Conservation (phyloP, 2,113 vertebrate species). For the Cygnus atratus region DNA sequence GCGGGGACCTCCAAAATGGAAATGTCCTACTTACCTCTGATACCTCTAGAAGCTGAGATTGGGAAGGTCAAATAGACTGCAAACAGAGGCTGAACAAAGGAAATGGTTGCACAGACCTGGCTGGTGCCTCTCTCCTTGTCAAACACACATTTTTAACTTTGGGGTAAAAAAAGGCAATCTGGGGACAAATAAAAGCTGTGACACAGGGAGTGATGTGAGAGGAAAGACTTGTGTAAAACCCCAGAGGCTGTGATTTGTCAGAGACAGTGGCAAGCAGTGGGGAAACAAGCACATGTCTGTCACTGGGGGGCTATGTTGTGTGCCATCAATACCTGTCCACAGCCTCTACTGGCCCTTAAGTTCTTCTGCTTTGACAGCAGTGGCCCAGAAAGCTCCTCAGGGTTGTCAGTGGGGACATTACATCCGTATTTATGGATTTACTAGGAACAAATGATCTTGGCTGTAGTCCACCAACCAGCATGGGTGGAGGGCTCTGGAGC, state of each 20-base stretch:
- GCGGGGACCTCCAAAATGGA: rapidly evolving
- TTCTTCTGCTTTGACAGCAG: neutral
- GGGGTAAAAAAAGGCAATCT: neutral
- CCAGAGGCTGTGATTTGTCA: neutral
- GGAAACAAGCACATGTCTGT: neutral
- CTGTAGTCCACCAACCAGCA: neutral
- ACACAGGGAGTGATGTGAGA: neutral
- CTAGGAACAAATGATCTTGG: neutral
- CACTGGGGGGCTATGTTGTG: neutral
- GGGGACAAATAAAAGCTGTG: neutral
- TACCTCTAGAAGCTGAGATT: neutral
- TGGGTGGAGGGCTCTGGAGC: neutral
- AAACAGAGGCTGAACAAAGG: neutral
- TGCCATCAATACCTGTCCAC: neutral
- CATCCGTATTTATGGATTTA: neutral
- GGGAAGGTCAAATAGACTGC: neutral
- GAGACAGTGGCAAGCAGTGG: neutral
- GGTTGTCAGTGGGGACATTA: neutral
- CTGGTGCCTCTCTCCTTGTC: neutral
- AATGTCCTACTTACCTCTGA: neutral
- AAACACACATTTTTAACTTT: neutral
- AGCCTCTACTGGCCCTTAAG: neutral
- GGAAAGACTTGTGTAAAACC: neutral
- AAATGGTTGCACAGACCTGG: neutral
- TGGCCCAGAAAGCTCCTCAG: neutral